Evolutionary conservation across 37 sponge, comb jelly and placozoan species (phyloP), one percentile per base, ranked within the genome.

Genomic region (Axinella damicornis): DNA sequence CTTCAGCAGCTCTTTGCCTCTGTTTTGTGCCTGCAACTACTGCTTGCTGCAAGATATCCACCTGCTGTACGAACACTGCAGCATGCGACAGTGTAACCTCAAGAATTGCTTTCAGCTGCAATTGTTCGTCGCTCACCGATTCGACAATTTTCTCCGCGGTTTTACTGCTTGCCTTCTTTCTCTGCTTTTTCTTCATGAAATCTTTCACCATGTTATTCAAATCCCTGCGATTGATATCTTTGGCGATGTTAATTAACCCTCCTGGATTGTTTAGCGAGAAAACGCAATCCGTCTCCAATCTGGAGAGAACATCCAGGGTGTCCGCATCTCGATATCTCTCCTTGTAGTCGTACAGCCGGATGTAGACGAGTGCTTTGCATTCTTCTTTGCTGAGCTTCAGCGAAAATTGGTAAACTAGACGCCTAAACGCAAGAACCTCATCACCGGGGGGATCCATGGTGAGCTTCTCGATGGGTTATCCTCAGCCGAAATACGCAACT

Each of bases 21-120:
- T 4, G 9, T 2, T 57, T 57, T 46, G 46, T 46, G 17, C 57
- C 81, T 2, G 56, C 41, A 0, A 25, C 35, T 18, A 71, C 2
- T 4, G 69, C 53, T 21, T 20, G 46, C 35, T 80, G 36, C 9
- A 80, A 33, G 24, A 11, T 69, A 24, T 80, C 81, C 6, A 80
- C 53, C 24, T 80, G 81, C 57, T 80, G 69, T 57, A 80, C 19
- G 6, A 80, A 69, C 5, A 80, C 81, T 22, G 81, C 69, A 22
- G 81, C 81, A 35, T 80, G 81, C 13, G 67, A 57, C 28, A 80
- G 17, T 15, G 69, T 52, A 11, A 67, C 81, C 34, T 80, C 81
- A 1, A 69, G 17, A 13, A 54, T 80, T 5, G 81, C 69, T 78
- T 32, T 78, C 16, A 78, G 41, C 31, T 65, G 54, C 69, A 80